Percentiles rank a stretch among this genome's conserved stretches.
phyloP scores from a whole-genome alignment of 2,888 invertebrate genomes.

The Drosophila acutilabella region DNA sequence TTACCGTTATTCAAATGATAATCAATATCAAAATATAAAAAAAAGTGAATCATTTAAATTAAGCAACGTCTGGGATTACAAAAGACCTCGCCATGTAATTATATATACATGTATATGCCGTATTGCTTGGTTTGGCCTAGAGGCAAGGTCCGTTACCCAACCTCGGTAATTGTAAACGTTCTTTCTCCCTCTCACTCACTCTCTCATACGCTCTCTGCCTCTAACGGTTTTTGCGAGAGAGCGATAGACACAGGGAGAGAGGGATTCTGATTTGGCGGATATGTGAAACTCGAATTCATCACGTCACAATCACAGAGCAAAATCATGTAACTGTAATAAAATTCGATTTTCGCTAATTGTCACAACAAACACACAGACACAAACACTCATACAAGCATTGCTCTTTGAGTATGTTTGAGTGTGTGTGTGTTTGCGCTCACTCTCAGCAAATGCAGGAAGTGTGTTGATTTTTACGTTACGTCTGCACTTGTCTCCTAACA shows the following conservation, averaged over 20 bases:
- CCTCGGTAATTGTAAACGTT: conserved; percentile 63
- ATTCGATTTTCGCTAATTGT: conserved; percentile 76
- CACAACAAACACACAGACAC: conserved; percentile 10
- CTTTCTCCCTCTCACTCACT: neutral
- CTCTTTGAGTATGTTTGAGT: neutral
- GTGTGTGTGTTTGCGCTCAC: neutral
- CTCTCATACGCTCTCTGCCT: conserved; percentile 13
- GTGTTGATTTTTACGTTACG: conserved; percentile 67
- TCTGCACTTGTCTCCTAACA: conserved; percentile 60
- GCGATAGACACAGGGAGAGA: conserved; percentile 9
- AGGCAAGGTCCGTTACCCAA: conserved; percentile 61
- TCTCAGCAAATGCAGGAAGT: conserved; percentile 58
- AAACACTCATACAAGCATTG: neutral
- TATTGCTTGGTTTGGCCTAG: conserved; percentile 57
- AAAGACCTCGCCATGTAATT: conserved; percentile 50
- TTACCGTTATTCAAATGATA: conserved; percentile 33
- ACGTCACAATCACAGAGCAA: conserved; percentile 44
- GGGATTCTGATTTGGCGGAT: neutral
- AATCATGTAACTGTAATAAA: conserved; percentile 61
- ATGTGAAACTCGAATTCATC: conserved; percentile 58
- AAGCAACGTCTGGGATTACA: conserved; percentile 52
- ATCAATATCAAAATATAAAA: conserved; percentile 25
- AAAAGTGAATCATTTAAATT: conserved; percentile 1
- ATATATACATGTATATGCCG: neutral
- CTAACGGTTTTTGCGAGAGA: conserved; percentile 49